phyloP scores from a whole-genome alignment of 2,888 invertebrate species.

The Agrilus cyanescens region DNA sequence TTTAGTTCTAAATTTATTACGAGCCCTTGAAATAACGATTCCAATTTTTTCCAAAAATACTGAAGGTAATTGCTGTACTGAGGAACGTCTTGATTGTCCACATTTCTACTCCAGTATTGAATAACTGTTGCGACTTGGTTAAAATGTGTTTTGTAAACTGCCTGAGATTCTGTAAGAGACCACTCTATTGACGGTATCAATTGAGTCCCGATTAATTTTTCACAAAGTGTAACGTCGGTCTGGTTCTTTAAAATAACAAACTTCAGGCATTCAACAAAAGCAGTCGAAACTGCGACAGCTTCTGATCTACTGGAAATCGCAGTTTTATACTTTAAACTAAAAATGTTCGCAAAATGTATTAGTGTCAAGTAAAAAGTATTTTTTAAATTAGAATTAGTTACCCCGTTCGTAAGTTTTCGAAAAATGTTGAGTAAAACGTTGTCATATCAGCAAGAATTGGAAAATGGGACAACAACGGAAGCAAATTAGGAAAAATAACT shows the following conservation, averaged over 20 bases:
- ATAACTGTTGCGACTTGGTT: conserved; percentile 39
- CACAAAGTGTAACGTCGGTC: conserved; percentile 34
- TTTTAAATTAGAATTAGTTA: conserved; percentile 29
- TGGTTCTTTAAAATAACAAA: conserved; percentile 45
- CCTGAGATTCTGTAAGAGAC: conserved; percentile 33
- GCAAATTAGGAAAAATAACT: conserved; percentile 58
- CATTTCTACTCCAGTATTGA: conserved; percentile 45
- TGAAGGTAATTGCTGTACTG: conserved; percentile 29
- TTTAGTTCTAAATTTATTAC: conserved; percentile 21
- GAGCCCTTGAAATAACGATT: conserved; percentile 25
- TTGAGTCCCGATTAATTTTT: conserved; percentile 33
- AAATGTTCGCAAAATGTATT: conserved; percentile 14
- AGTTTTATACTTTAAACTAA: conserved; percentile 48
- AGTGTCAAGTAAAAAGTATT: background rate
- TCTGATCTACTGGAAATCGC: conserved; percentile 55
- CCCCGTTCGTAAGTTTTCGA: conserved; percentile 57
- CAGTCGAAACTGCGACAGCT: conserved; percentile 49
- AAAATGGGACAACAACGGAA: conserved; percentile 64
- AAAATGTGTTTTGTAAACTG: conserved; percentile 37
- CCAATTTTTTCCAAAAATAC: conserved; percentile 34
- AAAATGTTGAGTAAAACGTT: conserved; percentile 53
- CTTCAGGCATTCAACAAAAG: conserved; percentile 64
- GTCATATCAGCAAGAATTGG: conserved; percentile 41
- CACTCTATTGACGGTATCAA: conserved; percentile 38
- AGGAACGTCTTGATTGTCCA: conserved; percentile 23